Evolutionary conservation across 53 echinoderm and acorn worm genomes (phyloP).

Genomic region (Actinopyga echinites): DNA sequence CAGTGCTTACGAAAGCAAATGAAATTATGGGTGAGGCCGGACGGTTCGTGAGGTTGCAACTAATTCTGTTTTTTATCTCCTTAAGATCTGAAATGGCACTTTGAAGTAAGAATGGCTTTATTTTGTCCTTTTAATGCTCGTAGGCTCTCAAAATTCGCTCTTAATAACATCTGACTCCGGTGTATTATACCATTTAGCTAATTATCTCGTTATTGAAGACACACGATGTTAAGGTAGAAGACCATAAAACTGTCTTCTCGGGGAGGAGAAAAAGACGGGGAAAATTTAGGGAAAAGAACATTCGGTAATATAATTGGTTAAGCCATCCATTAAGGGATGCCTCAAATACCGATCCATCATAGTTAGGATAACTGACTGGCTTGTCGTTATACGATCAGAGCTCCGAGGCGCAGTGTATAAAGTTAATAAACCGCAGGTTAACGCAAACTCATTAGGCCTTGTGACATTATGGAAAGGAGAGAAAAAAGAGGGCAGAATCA

Average conservation of each 20-base stretch:
- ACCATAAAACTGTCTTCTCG: slow-evolving; percentile 6
- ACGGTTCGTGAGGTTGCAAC: slow-evolving; percentile 22
- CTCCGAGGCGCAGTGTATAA: slow-evolving; percentile 1
- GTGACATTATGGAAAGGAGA: too few species aligned
- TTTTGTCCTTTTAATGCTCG: slow-evolving; percentile 8
- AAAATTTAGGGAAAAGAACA: slow-evolving; percentile 16
- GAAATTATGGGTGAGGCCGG: slow-evolving; percentile 25
- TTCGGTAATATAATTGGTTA: slow-evolving; percentile 33
- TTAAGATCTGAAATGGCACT: slow-evolving; percentile 8
- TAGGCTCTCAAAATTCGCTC: slow-evolving; percentile 22
- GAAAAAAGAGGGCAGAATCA: too few species aligned
- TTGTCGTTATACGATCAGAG: slow-evolving; percentile 27
- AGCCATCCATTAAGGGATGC: slow-evolving; percentile 21
- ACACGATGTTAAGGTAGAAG: slow-evolving; percentile 38
- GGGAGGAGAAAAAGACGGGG: slow-evolving; percentile 6
- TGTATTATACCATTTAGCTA: slow-evolving; percentile 34
- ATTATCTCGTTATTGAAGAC: slow-evolving; percentile 42
- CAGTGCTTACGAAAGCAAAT: slow-evolving; percentile 24
- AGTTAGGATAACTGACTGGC: neutral
- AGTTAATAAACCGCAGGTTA: slow-evolving; percentile 18
- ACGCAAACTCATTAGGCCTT: neutral
- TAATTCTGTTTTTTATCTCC: slow-evolving; percentile 12
- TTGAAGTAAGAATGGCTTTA: neutral
- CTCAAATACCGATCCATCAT: slow-evolving; percentile 28
- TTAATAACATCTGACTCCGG: slow-evolving; percentile 31